phyloP scores from a whole-genome alignment of 2,888 invertebrate species.

The Ophion ventricosus region DNA sequence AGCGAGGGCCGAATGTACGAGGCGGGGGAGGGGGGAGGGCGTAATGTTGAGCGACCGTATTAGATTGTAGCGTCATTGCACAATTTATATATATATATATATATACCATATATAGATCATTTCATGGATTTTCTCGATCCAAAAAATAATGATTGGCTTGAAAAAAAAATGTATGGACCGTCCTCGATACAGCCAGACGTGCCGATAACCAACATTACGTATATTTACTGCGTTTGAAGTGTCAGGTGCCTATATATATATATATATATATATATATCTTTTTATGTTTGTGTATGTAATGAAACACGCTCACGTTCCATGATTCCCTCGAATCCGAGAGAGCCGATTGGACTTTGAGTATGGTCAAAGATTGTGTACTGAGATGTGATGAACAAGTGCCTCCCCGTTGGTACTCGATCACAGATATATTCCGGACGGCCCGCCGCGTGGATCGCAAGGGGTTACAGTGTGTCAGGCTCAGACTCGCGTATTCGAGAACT shows the following conservation, averaged over 20 bases:
- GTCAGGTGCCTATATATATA: neutral
- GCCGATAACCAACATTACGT: too few relatives aligned
- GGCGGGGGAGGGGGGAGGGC: neutral
- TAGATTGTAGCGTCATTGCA: conserved; percentile 14
- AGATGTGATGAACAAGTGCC: conserved; percentile 78
- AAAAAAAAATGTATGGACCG: neutral
- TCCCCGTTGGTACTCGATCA: conserved; percentile 73
- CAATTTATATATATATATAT: neutral
- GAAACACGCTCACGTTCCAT: conserved; percentile 29
- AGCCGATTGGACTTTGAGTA: conserved; percentile 80
- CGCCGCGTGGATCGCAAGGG: conserved; percentile 72
- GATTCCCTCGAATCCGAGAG: conserved; percentile 63
- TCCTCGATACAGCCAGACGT: too few relatives aligned
- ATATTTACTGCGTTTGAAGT: too few relatives aligned
- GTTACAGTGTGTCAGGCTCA: conserved; percentile 16
- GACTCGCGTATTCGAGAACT: neutral
- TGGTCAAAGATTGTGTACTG: conserved; percentile 81
- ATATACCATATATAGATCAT: neutral
- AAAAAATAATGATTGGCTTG: too few relatives aligned
- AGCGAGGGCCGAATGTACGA: neutral
- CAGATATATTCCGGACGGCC: conserved; percentile 78
- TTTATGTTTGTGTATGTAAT: conserved; percentile 3
- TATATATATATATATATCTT: neutral
- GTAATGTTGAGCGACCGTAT: neutral
- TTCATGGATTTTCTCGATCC: too few relatives aligned